Evolutionary conservation across 2,113 vertebrate genomes (phyloP).

Genomic region (Oreocharis arfaki): DNA sequence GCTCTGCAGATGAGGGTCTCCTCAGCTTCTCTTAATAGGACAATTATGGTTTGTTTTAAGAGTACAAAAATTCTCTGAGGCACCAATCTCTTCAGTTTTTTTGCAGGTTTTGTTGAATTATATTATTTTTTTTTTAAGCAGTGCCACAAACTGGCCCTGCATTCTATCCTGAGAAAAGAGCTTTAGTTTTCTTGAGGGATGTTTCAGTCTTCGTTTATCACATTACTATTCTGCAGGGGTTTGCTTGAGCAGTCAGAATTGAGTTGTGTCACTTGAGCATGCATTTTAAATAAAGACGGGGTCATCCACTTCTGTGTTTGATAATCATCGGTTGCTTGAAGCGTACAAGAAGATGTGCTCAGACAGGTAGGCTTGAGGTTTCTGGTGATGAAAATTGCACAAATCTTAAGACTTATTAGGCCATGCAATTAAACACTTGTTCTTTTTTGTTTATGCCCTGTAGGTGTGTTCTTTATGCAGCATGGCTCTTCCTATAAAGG

Average conservation of each 20-base stretch:
- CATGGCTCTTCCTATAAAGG: background rate
- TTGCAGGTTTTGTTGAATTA: conserved; percentile 43
- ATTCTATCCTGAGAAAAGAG: background rate
- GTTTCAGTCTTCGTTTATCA: background rate
- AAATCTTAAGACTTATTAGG: background rate
- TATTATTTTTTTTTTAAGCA: background rate
- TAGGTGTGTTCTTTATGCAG: background rate
- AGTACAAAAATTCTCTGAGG: conserved; percentile 27
- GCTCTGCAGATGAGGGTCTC: conserved; percentile 9
- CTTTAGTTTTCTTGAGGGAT: background rate
- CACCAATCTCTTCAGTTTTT: background rate
- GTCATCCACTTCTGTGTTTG: background rate
- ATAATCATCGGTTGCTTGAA: conserved; percentile 1
- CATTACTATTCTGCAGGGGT: conserved; percentile 24
- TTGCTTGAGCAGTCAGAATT: conserved; percentile 4
- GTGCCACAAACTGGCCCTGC: background rate
- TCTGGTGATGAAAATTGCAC: background rate
- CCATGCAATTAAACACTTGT: background rate
- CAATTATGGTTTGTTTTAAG: conserved; percentile 27
- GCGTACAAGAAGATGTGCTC: background rate
- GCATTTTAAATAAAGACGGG: conserved; percentile 13
- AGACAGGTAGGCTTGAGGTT: background rate
- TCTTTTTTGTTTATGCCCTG: background rate
- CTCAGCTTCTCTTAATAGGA: background rate
- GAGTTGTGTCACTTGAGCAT: background rate